These are phyloP conservation scores for Troides helena DNA, from an alignment of 2,888 invertebrate genomes.

Conservation along the genomic window DNA sequence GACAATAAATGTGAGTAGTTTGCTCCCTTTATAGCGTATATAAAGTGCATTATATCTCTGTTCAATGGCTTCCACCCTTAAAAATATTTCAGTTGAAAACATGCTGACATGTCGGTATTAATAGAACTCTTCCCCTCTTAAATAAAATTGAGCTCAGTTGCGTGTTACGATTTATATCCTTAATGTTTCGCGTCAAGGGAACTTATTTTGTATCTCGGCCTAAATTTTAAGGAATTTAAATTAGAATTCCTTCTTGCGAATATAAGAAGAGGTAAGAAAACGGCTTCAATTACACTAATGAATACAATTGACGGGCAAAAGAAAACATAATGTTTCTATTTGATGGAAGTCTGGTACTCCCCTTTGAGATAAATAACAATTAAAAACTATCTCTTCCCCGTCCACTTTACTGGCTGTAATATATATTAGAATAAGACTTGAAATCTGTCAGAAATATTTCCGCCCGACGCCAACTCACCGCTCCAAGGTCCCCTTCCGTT, in stretches of 20 bases:
- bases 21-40: conserved; percentile 13
- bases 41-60: conserved; percentile 13
- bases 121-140: background rate
- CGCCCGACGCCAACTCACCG: too few relatives aligned
- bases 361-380: too few relatives aligned
- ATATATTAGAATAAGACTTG: too few relatives aligned
- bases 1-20: conserved; percentile 18
- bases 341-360: too few relatives aligned
- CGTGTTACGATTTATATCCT: background rate
- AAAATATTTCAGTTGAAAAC: background rate
- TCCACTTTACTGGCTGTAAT: too few relatives aligned
- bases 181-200: background rate
- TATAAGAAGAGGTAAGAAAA: background rate
- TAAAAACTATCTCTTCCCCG: too few relatives aligned
- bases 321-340: background rate
- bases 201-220: background rate
- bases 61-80: conserved; percentile 11
- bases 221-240: background rate
- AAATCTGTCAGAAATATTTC: too few relatives aligned
- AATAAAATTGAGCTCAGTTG: background rate
- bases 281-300: background rate
- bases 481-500: too few relatives aligned
- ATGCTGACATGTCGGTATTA: background rate
- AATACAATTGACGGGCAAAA: background rate
- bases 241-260: background rate